Evolutionary conservation across 2,888 invertebrate genomes (phyloP), one percentile per base, ranked within the genome.

Genomic region (Notodonta dromedarius): DNA sequence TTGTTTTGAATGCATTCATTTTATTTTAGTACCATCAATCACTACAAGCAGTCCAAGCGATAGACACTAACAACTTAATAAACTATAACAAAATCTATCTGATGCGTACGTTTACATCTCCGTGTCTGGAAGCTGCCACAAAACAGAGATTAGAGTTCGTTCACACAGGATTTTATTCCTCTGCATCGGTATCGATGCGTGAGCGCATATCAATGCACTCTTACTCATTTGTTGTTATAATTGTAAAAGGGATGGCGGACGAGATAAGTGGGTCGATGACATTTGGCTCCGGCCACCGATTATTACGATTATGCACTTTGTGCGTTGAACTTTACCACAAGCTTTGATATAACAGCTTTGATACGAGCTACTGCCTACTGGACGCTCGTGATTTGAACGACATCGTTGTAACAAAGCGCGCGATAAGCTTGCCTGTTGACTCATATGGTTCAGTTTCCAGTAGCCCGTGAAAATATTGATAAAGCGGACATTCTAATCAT

Each of bases 141-240:
- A 87, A 91, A 88, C 91, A 89, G 74, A 93, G 93, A 93, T 93
- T 93, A 93, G 91, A 93, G 93, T 91, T 93, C 93, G 85, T 93
- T 93, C 93, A 93, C 93, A 92, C 93, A 93, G 93, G 92, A 93
- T 93, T 93, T 92, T 93, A 93, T 93, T 91, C 89, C 91, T 88
- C 87, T 87, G 85, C 88, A 86, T 83, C 83, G 78, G 87, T 92
- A 93, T 91, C 89, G 90, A 89, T 90, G 90, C 86, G 80, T 77
- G 77, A 75, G 74, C 82, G 83, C 88, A 87, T 92, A 92, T 93
- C 91, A 89, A 82, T 89, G 88, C 89, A 88, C 74, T 71, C 91
- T 93, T 92, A 93, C 91, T 93, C 93, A 93, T 92, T 92, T 91
- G 93, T 93, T 93, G 93, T 93, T 91, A 90, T 92, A 90, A 92